Conservation (phyloP, 2,888 invertebrate genomes). For the Syritta pipiens region DNA sequence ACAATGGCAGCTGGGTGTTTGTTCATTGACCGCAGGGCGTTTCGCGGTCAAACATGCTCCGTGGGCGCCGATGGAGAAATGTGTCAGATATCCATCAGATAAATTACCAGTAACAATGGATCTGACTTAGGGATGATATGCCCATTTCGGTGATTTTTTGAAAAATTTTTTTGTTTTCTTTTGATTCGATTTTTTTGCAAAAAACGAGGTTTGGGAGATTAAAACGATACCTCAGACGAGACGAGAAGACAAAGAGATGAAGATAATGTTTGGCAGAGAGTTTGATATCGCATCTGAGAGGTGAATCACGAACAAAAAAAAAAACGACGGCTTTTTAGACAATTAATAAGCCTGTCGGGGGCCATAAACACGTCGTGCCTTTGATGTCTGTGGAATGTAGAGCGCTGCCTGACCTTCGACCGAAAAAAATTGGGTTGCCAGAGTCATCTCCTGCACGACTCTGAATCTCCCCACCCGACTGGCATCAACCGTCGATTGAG, state of each 20-base stretch:
- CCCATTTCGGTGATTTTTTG: neutral
- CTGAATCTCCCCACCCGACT: too few species aligned
- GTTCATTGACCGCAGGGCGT: slow-evolving; percentile 48
- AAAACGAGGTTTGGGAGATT: slow-evolving; percentile 8
- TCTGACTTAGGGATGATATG: slow-evolving; percentile 11
- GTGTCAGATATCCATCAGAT: slow-evolving; percentile 54
- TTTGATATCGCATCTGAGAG: slow-evolving; percentile 6
- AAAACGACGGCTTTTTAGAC: neutral
- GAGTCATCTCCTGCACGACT: too few species aligned
- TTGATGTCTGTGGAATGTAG: too few species aligned
- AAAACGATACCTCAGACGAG: neutral
- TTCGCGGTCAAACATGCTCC: slow-evolving; percentile 40
- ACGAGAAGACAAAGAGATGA: slow-evolving; percentile 4
- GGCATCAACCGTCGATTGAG: too few species aligned
- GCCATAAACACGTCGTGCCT: too few species aligned
- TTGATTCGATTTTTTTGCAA: neutral
- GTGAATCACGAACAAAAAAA: slow-evolving; percentile 4
- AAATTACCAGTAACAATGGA: slow-evolving; percentile 48
- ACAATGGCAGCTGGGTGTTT: too few species aligned
- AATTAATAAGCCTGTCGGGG: too few species aligned
- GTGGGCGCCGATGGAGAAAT: slow-evolving; percentile 28
- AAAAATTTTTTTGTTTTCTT: slow-evolving; percentile 2
- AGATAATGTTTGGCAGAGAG: slow-evolving; percentile 14
- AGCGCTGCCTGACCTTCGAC: too few species aligned
- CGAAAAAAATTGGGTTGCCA: too few species aligned